These are phyloP conservation scores for Neodontobutis hainanensis DNA, from an alignment of 2,113 vertebrate genomes.

Conservation along the genomic window DNA sequence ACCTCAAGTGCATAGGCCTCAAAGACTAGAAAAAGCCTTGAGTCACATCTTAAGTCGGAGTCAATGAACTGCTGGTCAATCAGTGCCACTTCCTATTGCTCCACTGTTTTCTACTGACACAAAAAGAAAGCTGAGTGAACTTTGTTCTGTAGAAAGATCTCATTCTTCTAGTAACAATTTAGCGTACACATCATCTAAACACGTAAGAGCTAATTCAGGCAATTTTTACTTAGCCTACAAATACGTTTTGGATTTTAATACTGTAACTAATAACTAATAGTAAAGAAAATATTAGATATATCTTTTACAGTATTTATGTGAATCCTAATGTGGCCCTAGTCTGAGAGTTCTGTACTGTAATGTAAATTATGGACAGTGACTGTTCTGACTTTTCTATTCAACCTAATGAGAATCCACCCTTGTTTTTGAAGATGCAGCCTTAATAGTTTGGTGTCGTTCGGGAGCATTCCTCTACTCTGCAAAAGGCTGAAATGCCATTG, in stretches of 20 bases:
- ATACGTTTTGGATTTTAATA: too few species aligned
- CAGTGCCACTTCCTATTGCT: constrained; percentile 51
- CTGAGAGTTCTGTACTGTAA: neutral
- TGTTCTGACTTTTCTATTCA: constrained; percentile 2
- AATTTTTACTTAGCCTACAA: too few species aligned
- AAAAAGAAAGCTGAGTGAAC: constrained; percentile 37
- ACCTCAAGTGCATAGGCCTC: constrained; percentile 54
- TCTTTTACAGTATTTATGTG: too few species aligned
- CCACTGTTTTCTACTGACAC: constrained; percentile 26
- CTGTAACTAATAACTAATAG: too few species aligned
- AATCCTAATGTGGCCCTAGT: neutral
- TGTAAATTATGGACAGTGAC: neutral
- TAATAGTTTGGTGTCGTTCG: constrained; percentile 44
- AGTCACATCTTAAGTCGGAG: constrained; percentile 73
- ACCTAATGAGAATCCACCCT: constrained; percentile 21
- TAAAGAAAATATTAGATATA: too few species aligned
- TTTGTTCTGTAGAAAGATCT: constrained; percentile 3
- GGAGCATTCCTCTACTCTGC: constrained; percentile 51
- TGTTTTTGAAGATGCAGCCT: constrained; percentile 26
- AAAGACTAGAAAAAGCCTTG: constrained; percentile 57
- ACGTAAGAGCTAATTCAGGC: too few species aligned
- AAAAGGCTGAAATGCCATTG: constrained; percentile 69
- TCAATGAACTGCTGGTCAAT: constrained; percentile 66
- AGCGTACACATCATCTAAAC: neutral
- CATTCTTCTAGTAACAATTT: constrained; percentile 1